These are phyloP conservation scores for Nautilus pompilius DNA, from an alignment of 1,140 invertebrate species.

Conservation along the genomic window DNA sequence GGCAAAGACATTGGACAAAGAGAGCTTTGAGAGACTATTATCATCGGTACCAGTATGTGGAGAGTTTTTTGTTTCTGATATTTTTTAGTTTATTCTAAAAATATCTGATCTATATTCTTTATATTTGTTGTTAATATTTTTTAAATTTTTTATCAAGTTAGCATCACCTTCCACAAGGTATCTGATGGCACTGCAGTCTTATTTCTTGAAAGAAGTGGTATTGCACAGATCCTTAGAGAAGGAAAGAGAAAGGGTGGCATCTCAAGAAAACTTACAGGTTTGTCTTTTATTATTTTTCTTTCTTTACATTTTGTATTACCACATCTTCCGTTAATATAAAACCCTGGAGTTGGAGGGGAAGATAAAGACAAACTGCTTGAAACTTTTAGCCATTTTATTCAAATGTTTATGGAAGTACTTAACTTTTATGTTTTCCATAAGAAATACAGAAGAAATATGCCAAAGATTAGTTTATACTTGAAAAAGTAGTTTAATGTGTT, in stretches of 20 bases:
- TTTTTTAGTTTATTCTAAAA: background rate
- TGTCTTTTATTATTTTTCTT: no score
- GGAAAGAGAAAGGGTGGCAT: conserved; percentile 7
- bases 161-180: conserved; percentile 47
- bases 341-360: no score
- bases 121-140: background rate
- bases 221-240: conserved; percentile 17
- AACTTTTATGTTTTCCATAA: no score
- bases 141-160: conserved; percentile 25
- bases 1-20: conserved; percentile 21
- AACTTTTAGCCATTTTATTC: no score
- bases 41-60: conserved; percentile 43
- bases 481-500: no score
- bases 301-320: no score
- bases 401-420: no score
- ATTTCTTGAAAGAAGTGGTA: conserved; percentile 40
- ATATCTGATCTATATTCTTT: background rate
- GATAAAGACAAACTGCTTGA: no score
- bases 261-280: background rate
- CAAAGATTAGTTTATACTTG: no score
- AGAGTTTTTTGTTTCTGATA: background rate
- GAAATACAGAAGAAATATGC: no score
- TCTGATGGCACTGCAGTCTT: conserved; percentile 46
- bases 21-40: conserved; percentile 39
- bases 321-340: no score